Percentiles rank a stretch among this genome's conserved stretches.
These are phyloP conservation scores for Hipposideros armiger DNA, from an alignment of 2,113 vertebrate species.

Conservation along the genomic window DNA sequence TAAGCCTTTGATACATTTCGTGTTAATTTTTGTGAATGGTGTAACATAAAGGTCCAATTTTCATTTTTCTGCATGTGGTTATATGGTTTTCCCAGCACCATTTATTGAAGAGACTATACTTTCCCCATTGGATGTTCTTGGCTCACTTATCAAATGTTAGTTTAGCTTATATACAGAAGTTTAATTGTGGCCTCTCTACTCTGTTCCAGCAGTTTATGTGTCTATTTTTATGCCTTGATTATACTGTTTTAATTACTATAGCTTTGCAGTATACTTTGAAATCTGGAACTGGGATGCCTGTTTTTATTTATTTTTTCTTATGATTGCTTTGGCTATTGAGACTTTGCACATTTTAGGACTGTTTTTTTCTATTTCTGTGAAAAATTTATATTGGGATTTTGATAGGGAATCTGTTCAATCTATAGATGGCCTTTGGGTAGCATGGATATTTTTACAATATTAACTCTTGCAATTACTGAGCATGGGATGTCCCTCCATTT, in stretches of 20 bases:
- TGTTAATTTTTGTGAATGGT: not conserved
- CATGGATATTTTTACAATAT: not conserved
- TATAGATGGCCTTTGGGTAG: not conserved
- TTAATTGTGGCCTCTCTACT: not conserved
- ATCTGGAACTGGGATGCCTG: not conserved
- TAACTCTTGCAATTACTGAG: not conserved
- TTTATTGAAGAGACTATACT: not conserved
- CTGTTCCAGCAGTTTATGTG: not conserved
- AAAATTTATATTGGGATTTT: not conserved
- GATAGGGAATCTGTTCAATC: not conserved
- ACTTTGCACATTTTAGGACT: not conserved
- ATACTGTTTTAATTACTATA: not conserved
- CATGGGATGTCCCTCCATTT: not conserved
- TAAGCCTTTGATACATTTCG: not conserved
- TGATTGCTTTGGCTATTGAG: not conserved
- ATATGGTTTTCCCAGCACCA: not conserved
- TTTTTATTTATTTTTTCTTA: not conserved
- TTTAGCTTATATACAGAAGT: no score
- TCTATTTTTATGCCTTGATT: not conserved
- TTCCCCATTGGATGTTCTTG: not conserved
- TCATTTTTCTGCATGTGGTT: not conserved
- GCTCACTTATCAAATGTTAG: not conserved
- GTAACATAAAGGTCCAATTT: not conserved
- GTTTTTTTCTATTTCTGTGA: not conserved
- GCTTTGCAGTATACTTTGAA: not conserved